Evolutionary conservation across 2,797 vertebrate genomes (phyloP).

Genomic region (Enteromius fasciolatus): DNA sequence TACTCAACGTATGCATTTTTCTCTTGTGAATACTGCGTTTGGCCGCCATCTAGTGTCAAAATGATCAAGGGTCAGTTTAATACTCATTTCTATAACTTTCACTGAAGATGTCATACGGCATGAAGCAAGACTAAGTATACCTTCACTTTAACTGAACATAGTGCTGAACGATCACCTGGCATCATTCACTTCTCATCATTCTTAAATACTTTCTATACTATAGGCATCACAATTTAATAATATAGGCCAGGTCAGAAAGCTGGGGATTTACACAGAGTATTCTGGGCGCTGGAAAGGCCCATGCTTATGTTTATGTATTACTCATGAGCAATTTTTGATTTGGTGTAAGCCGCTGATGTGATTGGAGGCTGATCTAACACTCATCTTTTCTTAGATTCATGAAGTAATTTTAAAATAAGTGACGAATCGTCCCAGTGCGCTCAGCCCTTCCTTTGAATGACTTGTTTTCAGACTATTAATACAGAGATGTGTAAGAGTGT

Average conservation of each 20-base stretch:
- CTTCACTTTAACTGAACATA: background rate
- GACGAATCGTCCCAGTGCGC: slow-evolving; percentile 41
- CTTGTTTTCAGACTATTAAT: slow-evolving; percentile 66
- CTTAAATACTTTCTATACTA: background rate
- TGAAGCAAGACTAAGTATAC: background rate
- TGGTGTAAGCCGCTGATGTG: background rate
- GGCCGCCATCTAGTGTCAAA: slow-evolving; percentile 66
- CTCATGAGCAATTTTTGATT: background rate
- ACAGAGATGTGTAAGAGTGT: slow-evolving; percentile 64
- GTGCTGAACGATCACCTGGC: background rate
- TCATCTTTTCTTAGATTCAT: background rate
- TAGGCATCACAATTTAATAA: background rate
- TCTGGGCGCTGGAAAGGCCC: background rate
- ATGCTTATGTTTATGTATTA: background rate
- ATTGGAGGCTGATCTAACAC: background rate
- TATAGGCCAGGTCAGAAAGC: background rate
- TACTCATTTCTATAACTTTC: background rate
- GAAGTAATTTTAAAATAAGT: background rate
- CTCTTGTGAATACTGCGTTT: slow-evolving; percentile 47
- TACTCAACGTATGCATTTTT: background rate
- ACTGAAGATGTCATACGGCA: background rate
- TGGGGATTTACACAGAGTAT: background rate
- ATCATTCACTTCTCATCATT: background rate
- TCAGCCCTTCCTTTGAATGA: slow-evolving; percentile 7
- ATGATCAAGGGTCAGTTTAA: background rate